Percentiles rank a stretch among this genome's conserved stretches.
These are phyloP conservation scores for Eidolon dupreanum DNA, from an alignment of 2,797 vertebrate species.

Conservation along the genomic window DNA sequence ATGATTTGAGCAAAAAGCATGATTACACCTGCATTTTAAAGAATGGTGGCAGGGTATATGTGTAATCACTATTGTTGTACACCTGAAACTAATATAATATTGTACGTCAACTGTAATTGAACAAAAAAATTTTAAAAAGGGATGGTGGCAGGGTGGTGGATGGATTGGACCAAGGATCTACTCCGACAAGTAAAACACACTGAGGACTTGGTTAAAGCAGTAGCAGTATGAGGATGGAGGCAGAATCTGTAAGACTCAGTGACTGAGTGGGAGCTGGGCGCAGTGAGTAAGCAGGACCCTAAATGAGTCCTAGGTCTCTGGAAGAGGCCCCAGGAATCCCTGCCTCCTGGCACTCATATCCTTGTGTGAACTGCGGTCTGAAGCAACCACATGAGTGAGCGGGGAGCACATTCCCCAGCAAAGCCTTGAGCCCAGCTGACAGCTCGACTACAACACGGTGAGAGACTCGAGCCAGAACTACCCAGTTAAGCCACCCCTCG, in stretches of 20 bases:
- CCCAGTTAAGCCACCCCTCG: neutral
- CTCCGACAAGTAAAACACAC: neutral
- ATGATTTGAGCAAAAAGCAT: neutral
- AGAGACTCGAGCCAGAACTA: neutral
- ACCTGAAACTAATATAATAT: neutral
- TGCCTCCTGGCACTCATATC: neutral
- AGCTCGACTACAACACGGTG: neutral
- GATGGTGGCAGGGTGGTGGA: neutral
- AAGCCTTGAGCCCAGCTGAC: neutral
- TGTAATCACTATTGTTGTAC: neutral
- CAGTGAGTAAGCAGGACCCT: neutral
- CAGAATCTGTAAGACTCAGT: neutral
- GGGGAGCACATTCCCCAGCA: neutral
- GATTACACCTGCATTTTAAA: neutral
- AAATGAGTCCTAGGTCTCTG: neutral
- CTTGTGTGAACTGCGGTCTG: neutral
- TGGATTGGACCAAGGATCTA: neutral
- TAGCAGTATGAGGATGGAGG: neutral
- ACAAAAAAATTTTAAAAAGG: neutral
- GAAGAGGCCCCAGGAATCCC: neutral
- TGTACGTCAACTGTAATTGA: neutral
- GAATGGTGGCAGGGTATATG: neutral
- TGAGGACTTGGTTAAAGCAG: neutral
- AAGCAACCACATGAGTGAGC: neutral
- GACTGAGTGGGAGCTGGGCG: neutral